A percentile compares a stretch with the other conserved stretches of the same genome.
Evolutionary conservation across 2,113 vertebrate genomes (phyloP).

Genomic region (Dissostichus mawsoni): DNA sequence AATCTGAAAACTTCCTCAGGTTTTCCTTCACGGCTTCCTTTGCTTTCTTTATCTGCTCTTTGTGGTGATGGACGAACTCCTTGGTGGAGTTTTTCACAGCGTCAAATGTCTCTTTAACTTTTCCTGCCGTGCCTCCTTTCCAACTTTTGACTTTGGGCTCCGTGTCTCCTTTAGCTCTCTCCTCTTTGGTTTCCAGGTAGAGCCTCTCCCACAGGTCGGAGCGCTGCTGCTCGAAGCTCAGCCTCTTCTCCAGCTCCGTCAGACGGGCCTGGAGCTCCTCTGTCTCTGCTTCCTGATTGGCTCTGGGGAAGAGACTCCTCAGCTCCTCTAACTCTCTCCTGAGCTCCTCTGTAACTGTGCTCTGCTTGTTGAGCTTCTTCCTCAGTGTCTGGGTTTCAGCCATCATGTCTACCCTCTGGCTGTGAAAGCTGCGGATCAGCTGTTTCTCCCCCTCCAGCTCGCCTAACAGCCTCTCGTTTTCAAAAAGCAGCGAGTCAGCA

Average conservation of each 20-base stretch:
- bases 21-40: slow-evolving; percentile 98
- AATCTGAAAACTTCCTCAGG: slow-evolving; percentile 96
- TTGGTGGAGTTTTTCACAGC: slow-evolving; percentile 98
- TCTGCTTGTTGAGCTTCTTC: slow-evolving; percentile 89
- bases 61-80: slow-evolving; percentile 97
- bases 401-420: slow-evolving; percentile 86
- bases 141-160: slow-evolving; percentile 82
- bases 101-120: slow-evolving; percentile 94
- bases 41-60: slow-evolving; percentile 97
- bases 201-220: slow-evolving; percentile 97
- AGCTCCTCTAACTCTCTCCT: slow-evolving; percentile 85
- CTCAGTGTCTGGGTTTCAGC: slow-evolving; percentile 88
- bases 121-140: slow-evolving; percentile 89
- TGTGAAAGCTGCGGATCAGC: slow-evolving; percentile 82
- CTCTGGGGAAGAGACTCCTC: slow-evolving; percentile 69
- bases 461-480: slow-evolving; percentile 90
- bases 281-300: slow-evolving; percentile 72
- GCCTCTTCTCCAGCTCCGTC: slow-evolving; percentile 89
- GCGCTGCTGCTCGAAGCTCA: slow-evolving; percentile 95
- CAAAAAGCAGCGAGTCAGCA: slow-evolving; percentile 82
- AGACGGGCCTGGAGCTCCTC: slow-evolving; percentile 85
- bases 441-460: slow-evolving; percentile 89
- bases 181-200: slow-evolving; percentile 92
- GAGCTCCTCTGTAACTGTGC: slow-evolving; percentile 81
- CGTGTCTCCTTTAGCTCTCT: slow-evolving; percentile 83